These are phyloP conservation scores for Anoplophora glabripennis DNA, from an alignment of 1,140 invertebrate genomes.

Conservation along the genomic window DNA sequence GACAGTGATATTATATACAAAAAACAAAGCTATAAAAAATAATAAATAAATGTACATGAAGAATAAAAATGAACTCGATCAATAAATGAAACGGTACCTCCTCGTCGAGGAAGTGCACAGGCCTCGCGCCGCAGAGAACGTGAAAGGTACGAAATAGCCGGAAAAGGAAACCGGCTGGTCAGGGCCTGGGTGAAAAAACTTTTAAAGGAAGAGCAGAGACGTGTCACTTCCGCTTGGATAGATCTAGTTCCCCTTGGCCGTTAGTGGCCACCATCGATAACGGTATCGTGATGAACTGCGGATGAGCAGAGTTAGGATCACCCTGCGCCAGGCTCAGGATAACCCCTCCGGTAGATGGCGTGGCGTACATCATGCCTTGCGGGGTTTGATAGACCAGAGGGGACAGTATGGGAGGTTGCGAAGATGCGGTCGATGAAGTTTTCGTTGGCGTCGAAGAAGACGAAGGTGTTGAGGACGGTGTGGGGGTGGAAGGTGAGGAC, in stretches of 20 bases:
- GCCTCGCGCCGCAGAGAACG: no score
- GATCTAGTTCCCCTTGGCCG: slow-evolving; percentile 48
- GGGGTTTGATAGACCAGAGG: slow-evolving; percentile 47
- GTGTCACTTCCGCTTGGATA: slow-evolving; percentile 47
- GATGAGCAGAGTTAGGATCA: slow-evolving; percentile 45
- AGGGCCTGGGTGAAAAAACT: neutral
- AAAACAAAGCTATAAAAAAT: no score
- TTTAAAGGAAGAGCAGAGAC: neutral
- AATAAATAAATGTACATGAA: no score
- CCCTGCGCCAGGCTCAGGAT: slow-evolving; percentile 45
- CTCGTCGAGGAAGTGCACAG: no score
- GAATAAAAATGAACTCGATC: no score
- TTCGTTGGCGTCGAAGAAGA: slow-evolving; percentile 17
- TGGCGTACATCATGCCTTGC: slow-evolving; percentile 48
- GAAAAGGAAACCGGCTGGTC: slow-evolving; percentile 5
- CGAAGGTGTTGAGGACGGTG: slow-evolving; percentile 4
- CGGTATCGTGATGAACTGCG: slow-evolving; percentile 61
- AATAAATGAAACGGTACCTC: no score
- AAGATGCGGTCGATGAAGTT: slow-evolving; percentile 7
- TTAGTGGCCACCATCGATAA: slow-evolving; percentile 57
- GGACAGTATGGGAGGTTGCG: slow-evolving; percentile 28
- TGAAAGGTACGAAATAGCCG: slow-evolving; percentile 1
- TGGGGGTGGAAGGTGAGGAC: slow-evolving; percentile 14
- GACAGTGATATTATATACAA: no score
- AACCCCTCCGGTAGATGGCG: slow-evolving; percentile 45